These are phyloP conservation scores for Tetrapedia diversipes DNA, from an alignment of 2,888 invertebrate species.

Conservation along the genomic window DNA sequence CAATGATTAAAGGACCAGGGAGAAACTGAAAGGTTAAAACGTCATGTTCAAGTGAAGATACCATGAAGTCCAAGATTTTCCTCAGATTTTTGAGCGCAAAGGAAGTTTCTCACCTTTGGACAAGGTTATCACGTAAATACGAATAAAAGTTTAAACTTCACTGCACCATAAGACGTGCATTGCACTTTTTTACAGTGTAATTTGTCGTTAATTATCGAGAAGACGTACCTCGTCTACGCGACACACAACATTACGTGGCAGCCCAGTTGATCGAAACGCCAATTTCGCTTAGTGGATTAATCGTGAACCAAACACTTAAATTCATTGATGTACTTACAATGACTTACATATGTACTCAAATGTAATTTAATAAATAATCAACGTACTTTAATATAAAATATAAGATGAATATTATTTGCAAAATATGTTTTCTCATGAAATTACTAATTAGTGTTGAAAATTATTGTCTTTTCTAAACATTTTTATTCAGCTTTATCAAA, in stretches of 20 bases:
- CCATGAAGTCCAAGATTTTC: background rate
- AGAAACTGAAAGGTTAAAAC: conserved; percentile 77
- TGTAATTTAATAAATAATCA: background rate
- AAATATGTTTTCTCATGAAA: no score
- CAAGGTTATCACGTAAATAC: conserved; percentile 53
- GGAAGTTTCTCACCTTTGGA: conserved; percentile 62
- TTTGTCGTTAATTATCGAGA: conserved; percentile 71
- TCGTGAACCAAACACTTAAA: conserved; percentile 23
- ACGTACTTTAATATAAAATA: background rate
- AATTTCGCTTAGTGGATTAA: conserved; percentile 40
- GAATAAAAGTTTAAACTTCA: conserved; percentile 69
- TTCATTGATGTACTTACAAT: conserved; percentile 12
- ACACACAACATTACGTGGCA: conserved; percentile 82
- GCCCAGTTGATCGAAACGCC: conserved; percentile 71
- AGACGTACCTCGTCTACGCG: conserved; percentile 76
- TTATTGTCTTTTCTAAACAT: no score
- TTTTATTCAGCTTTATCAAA: no score
- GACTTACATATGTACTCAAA: background rate
- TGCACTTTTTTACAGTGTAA: conserved; percentile 69
- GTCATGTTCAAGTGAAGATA: conserved; percentile 65
- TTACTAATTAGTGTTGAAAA: no score
- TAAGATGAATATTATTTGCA: no score
- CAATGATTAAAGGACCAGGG: conserved; percentile 11
- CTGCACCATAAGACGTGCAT: conserved; percentile 72
- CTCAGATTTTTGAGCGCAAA: background rate